Conservation (phyloP, 53 echinoderm and acorn worm species). For the Apostichopus leukothele region DNA sequence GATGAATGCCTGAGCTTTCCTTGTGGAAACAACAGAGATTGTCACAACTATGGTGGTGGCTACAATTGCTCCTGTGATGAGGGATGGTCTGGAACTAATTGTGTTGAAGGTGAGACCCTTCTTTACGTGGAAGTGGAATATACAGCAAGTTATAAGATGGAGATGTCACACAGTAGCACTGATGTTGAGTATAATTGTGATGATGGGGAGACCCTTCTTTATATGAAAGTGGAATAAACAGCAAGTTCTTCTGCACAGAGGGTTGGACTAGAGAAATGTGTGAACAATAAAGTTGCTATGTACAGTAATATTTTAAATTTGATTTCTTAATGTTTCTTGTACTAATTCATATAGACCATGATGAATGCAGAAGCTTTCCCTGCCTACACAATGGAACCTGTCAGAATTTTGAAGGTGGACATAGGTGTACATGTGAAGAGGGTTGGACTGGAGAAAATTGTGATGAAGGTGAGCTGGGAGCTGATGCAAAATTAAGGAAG, state of each 20-base stretch:
- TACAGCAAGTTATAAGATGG: too few species aligned
- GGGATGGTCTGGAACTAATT: constrained; percentile 8
- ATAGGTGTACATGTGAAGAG: not conserved
- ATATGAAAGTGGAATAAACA: too few species aligned
- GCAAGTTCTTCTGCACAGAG: too few species aligned
- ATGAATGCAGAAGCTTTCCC: not conserved
- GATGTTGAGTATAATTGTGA: too few species aligned
- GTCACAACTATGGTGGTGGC: not conserved
- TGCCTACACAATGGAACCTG: constrained; percentile 9
- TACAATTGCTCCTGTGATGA: not conserved
- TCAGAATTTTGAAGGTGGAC: not conserved
- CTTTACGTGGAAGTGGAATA: too few species aligned
- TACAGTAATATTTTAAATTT: too few species aligned
- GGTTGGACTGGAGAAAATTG: constrained; percentile 15
- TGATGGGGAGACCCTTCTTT: too few species aligned
- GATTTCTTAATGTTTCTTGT: too few species aligned
- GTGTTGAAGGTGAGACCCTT: not conserved
- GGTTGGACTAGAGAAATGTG: too few species aligned
- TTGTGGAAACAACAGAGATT: not conserved
- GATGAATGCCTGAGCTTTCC: not conserved
- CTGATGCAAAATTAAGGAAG: too few species aligned
- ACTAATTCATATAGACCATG: not conserved
- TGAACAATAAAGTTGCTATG: too few species aligned
- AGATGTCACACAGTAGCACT: too few species aligned
- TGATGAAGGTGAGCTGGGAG: not conserved